Conservation (phyloP, 2,797 vertebrate genomes). For the Echeneis naucrates region DNA sequence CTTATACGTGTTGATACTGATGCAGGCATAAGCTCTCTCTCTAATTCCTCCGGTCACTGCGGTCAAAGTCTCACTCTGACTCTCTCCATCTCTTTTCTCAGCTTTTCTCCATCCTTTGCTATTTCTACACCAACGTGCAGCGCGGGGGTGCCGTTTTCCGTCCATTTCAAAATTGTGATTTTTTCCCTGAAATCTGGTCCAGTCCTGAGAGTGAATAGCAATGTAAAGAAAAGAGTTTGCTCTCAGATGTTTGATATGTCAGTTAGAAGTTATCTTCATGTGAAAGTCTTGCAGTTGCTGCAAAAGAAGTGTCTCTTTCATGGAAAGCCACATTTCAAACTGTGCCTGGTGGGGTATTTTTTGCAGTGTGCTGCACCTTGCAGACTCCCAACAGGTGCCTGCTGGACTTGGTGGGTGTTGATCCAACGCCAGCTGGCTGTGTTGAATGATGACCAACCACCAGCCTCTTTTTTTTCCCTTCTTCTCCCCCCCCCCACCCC, state of each 20-base stretch:
- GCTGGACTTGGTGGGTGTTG: conserved; percentile 71
- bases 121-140: not conserved
- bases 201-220: not conserved
- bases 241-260: no score
- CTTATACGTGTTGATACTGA: conserved; percentile 75
- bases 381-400: conserved; percentile 79
- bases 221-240: no score
- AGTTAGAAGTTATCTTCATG: conserved; percentile 2
- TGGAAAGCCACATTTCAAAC: conserved; percentile 26
- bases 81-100: conserved; percentile 29
- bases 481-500: not conserved
- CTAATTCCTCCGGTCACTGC: conserved; percentile 75
- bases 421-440: conserved; percentile 74
- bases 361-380: conserved; percentile 72
- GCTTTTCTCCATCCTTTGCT: conserved; percentile 23
- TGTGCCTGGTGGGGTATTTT: conserved; percentile 40
- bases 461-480: conserved; percentile 45
- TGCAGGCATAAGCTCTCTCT: conserved; percentile 73
- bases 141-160: conserved; percentile 15
- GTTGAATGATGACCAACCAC: conserved; percentile 68
- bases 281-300: not conserved
- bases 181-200: not conserved
- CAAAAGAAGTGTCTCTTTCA: conserved; percentile 9
- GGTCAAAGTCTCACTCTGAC: conserved; percentile 52
- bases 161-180: not conserved